Evolutionary conservation across 2,113 vertebrate species (phyloP).

Genomic region (Tursiops truncatus): DNA sequence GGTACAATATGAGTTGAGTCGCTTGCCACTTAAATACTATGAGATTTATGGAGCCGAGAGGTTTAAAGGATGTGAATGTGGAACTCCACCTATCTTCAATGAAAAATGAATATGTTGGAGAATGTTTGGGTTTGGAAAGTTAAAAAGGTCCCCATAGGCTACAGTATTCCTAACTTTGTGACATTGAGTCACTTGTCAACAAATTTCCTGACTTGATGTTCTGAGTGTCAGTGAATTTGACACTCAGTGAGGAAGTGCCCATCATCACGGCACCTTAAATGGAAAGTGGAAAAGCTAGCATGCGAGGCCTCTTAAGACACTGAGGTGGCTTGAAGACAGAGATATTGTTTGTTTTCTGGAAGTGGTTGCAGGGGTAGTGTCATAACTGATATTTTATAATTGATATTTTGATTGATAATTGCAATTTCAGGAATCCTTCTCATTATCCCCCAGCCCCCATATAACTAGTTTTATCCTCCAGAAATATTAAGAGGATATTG

Average conservation of each 20-base stretch:
- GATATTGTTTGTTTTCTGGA: not conserved
- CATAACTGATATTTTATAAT: not conserved
- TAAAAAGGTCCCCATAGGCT: not conserved
- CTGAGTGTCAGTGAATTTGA: not conserved
- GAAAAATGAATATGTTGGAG: not conserved
- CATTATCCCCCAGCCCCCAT: not conserved
- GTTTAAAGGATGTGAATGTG: not conserved
- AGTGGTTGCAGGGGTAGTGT: not conserved
- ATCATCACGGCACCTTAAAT: not conserved
- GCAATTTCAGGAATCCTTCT: not conserved
- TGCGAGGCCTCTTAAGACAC: not conserved
- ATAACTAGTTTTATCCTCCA: constrained; percentile 10
- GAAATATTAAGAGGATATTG: not conserved
- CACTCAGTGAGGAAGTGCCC: not conserved
- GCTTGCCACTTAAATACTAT: not conserved
- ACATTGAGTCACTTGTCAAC: not conserved
- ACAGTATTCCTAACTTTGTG: not conserved
- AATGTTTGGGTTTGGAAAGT: not conserved
- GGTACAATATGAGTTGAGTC: not conserved
- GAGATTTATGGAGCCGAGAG: not conserved
- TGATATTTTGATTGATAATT: not conserved
- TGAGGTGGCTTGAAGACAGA: not conserved
- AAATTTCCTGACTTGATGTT: not conserved
- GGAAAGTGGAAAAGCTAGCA: not conserved
- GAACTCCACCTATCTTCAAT: not conserved